These are phyloP conservation scores for Parazoanthus darwini DNA, from an alignment of 92 coral and sea anemone species.

Conservation along the genomic window DNA sequence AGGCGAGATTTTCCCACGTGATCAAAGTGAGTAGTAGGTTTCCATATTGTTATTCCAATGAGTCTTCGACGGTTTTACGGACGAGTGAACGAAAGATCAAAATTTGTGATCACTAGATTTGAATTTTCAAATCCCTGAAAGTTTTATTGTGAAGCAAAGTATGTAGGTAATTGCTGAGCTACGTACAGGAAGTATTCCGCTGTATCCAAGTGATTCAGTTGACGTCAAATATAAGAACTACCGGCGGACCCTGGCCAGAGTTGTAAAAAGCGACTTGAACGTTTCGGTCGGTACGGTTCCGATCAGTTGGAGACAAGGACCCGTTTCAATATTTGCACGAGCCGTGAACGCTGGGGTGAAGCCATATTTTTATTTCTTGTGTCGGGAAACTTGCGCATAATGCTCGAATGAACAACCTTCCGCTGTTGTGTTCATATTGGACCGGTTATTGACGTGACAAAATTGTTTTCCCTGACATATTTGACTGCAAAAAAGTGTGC, in stretches of 20 bases:
- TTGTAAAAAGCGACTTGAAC: background rate
- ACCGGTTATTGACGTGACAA: slow-evolving; percentile 9
- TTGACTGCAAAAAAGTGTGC: slow-evolving; percentile 3
- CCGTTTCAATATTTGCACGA: slow-evolving; percentile 16
- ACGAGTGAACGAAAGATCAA: slow-evolving; percentile 33
- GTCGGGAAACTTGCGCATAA: background rate
- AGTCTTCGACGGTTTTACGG: slow-evolving; percentile 27
- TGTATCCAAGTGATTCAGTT: background rate
- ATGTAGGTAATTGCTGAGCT: slow-evolving; percentile 9
- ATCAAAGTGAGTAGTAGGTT: slow-evolving; percentile 3
- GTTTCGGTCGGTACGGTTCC: slow-evolving; percentile 6
- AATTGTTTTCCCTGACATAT: background rate
- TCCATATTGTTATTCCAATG: slow-evolving; percentile 41
- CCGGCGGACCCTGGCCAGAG: background rate
- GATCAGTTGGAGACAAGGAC: slow-evolving; percentile 4
- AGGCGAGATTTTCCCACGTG: slow-evolving; percentile 13
- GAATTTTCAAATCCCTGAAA: slow-evolving; percentile 7
- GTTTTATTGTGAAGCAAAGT: background rate
- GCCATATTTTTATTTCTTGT: background rate
- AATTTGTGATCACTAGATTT: slow-evolving; percentile 21
- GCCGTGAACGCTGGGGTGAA: background rate
- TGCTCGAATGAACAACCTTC: background rate
- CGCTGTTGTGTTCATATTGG: slow-evolving; percentile 18
- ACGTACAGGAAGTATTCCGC: background rate
- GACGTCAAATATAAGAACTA: background rate